Evolutionary conservation across 1,140 invertebrate genomes (phyloP), one percentile per base, ranked within the genome.

Genomic region (Brachionus rotundiformis): DNA sequence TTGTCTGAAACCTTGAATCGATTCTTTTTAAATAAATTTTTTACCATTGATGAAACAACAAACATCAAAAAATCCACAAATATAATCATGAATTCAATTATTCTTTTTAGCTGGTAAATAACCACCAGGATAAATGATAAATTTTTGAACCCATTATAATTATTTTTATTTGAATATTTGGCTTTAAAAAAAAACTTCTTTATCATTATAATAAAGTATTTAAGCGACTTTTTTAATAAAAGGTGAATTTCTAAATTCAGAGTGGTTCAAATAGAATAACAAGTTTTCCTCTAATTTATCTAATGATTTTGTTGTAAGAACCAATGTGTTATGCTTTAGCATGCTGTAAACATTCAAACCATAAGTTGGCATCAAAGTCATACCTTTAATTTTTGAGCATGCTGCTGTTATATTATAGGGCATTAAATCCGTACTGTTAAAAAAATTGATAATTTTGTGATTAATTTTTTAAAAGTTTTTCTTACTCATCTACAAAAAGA

Each of bases 321-420:
- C 81, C 27, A 82, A 33, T 16, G 81, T 75, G 10, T 75, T 47
- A 13, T 82, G 81, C 63, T 82, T 82, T 2, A 82, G 27, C 54
- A 82, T 82, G 16, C 68, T 75, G 49, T 76, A 82, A 25, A 82
- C 71, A 33, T 82, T 82, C 5, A 82, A 47, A 16, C 68, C 95
- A 90, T 96, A 98, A 47, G 92, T 91, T 31, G 96, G 96, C 94
- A 98, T 96, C n/a, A 98, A 87, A 88, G 95, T 98, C 3, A 96
- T 91, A 85, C 94, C 92, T 79, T 90, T 91, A 29, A 96, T 89
- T 5, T 86, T 79, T 84, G 94, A 91, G 16, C 92, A 91, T 3
- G 95, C 95, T 25, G 91, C 84, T 61, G 93, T 91, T 83, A 97
- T 94, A 85, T 96, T 96, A 83, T 90, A 89, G 13, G 95, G 93